Evolutionary conservation across 2,113 vertebrate genomes (phyloP), one percentile per base, ranked within the genome.

Genomic region (Suricata suricatta): DNA sequence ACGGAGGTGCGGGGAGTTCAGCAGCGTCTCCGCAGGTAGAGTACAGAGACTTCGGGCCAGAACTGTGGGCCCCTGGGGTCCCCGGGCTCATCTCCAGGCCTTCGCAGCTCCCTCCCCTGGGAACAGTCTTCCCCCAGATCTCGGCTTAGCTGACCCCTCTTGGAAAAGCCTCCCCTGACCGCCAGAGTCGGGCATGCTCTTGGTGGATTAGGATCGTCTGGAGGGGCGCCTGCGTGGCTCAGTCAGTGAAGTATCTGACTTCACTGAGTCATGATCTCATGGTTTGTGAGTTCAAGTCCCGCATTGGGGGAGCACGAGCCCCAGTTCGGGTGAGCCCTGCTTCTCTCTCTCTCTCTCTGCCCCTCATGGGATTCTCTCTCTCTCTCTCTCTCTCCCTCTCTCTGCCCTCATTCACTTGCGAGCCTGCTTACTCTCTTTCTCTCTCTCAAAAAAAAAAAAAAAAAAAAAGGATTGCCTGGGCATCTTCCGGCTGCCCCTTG

Each of bases 351-450:
- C 57, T 57, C 19, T 60, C 54, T 57, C 57, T 60, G 57, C 57
- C 21, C 21, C 21, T 60, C 57, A 60, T 60, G 57, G 57, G 57
- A 60, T 60, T 60, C 57, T 60, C 57, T 60, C 21, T 47, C 44
- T 60, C 57, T 60, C 21, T 44, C 44, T 60, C 57, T 60, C 21
- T 60, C 57, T 23, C 21, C 57, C 21, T 23, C 21, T 23, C 21
- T 9, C 57, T 60, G 7, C 21, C 21, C 57, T 60, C 21, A 7
- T 60, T 60, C 57, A 60, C 57, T 60, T 60, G 57, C 21, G 54
- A 5, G 0, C 57, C 0, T 17, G 2, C 7, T 2, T 17, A 0
- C 21, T 2, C 57, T 57, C 19, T 57, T 7, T 57, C 57, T 7
- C 54, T 57, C 54, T 57, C 54, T 57, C 54, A n/a, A n/a, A n/a